Evolutionary conservation across 2,888 invertebrate species (phyloP), one percentile per base, ranked within the genome.

Genomic region (Oligia fasciuncula): DNA sequence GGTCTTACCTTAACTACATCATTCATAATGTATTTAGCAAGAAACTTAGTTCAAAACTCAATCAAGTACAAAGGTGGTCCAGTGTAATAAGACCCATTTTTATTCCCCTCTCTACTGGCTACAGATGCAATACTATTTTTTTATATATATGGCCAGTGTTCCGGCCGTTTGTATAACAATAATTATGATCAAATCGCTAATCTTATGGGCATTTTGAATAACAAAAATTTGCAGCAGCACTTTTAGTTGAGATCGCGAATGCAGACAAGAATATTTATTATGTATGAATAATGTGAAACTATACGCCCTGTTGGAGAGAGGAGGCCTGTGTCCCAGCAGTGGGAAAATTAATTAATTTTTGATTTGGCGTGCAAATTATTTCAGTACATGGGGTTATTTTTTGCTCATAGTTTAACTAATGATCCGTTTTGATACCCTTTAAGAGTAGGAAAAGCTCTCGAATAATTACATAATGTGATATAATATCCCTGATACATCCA

Each of bases 381-480:
- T 69, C 17, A 5, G 3, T 4, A 23, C 43, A 54, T 9, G 13
- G 4, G 62, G 13, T 14, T 35, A 35, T 51, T 65, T 43, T 76
- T 76, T 70, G 17, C 2, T 19, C 14, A 49, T 62, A 82, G 54
- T 40, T 70, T 76, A 5, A 69, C 49, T 65, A 62, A 14, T 67
- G 9, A 40, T 76, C 8, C 2, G 29, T 54, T 81, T 76, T 76
- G 35, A 60, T 76, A 70, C 60, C 35, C 23, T 81, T 46, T 49
- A 23, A 77, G 17, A 62, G 60, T 63, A 54, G 17, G 17, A 29
- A 60, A 60, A 74, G 66, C 79, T 79, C 63, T 60, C 14, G 29
- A 29, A 49, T 17, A 23, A 23, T 23, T 23, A 60, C n/a, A 8
- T 29, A 29, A 43, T n/a, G 29, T 62, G 23, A 46, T 49, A 57